Conservation (phyloP, 2,113 vertebrate genomes). For the Grantiella picta region DNA sequence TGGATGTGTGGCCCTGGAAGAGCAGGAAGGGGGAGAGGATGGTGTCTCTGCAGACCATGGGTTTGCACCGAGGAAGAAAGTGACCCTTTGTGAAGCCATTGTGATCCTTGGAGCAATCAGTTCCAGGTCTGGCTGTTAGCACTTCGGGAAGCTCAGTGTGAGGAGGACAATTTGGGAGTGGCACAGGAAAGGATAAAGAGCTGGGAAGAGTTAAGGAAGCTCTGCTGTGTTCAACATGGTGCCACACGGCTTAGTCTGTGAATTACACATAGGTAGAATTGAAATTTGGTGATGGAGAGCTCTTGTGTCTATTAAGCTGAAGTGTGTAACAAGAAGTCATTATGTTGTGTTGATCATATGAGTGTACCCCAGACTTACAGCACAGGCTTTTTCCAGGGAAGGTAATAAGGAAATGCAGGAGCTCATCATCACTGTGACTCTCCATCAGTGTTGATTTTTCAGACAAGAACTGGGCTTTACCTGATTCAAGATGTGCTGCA, state of each 20-base stretch:
- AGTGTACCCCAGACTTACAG: not conserved
- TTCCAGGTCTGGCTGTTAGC: not conserved
- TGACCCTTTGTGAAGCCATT: not conserved
- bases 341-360: not conserved
- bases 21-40: not conserved
- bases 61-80: not conserved
- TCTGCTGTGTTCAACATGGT: not conserved
- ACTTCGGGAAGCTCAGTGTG: not conserved
- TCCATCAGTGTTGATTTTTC: not conserved
- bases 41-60: not conserved
- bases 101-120: not conserved
- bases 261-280: not conserved
- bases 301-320: not conserved
- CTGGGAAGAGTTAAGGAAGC: not conserved
- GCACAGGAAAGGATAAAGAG: not conserved
- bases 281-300: not conserved
- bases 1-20: not conserved
- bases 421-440: not conserved
- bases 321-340: not conserved
- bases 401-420: not conserved
- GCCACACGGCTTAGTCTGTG: not conserved
- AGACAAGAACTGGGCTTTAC: not conserved
- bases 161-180: not conserved
- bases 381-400: not conserved
- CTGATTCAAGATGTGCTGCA: not conserved